Evolutionary conservation across 64 coral and sea anemone species (phyloP), one percentile per base, ranked within the genome.

Genomic region (Pocillopora damicornis): DNA sequence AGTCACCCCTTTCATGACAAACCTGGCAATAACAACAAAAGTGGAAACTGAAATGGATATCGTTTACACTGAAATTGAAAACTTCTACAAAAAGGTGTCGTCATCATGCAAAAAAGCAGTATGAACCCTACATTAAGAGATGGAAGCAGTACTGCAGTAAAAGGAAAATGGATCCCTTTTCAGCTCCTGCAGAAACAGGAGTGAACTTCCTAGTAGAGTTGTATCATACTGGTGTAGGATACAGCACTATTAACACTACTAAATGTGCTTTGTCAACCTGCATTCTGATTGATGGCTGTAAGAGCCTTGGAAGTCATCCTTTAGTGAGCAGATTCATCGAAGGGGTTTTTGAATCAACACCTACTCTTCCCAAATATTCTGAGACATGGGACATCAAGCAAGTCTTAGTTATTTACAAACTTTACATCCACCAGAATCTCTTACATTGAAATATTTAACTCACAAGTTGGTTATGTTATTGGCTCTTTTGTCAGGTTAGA

Each of bases 161-260:
- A 62, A 81, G 71, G 51, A 42, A 82, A 62, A 65, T 74, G 68
- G 76, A 83, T 82, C 67, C 35, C 58, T 22, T 69, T 75, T 75
- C 57, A 83, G 45, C 91, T 60, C 66, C 91, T 74, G 77, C 83
- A 75, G 58, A 61, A 63, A 45, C 58, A 2, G 78, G 64, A 60
- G 74, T 93, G 35, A 74, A 93, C 23, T 88, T 93, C 71, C 78
- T 84, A 18, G 71, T 58, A 22, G 68, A 63, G 17, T 61, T 88
- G 17, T 88, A 58, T 75, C n/a, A 88, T 65, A 74, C 25, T 58
- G 91, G 86, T 63, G 61, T 88, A 60, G 58, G 75, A 58, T 88
- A 93, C 60, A 93, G 91, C 76, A 77, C 90, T 26, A 56, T 88
- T 76, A 88, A 88, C 64, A 83, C 86, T 63, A 86, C 91, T 76